Percentiles rank a stretch among this genome's conserved stretches.
These are phyloP conservation scores for Pheosia gnoma DNA, from an alignment of 2,888 invertebrate genomes.

Conservation along the genomic window DNA sequence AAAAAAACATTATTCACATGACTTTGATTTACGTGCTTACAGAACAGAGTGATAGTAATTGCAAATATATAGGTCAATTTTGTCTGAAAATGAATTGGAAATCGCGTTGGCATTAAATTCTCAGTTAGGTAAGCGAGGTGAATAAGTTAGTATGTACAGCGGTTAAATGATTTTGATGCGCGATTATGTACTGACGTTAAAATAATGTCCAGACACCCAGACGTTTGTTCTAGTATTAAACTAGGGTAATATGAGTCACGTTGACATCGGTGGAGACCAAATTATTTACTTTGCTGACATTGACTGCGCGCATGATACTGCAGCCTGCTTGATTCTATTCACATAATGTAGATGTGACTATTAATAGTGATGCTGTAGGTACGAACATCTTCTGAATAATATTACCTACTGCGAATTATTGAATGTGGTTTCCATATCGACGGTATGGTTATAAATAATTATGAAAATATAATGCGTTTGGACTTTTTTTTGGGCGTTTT, in stretches of 20 bases:
- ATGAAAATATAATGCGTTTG: neutral
- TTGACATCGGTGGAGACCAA: neutral
- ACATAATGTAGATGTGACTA: too few relatives aligned
- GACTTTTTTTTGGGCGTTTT: too few relatives aligned
- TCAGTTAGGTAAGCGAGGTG: neutral
- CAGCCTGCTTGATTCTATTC: too few relatives aligned
- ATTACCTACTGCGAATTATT: neutral
- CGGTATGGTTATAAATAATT: neutral
- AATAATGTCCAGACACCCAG: constrained; percentile 21
- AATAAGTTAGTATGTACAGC: neutral
- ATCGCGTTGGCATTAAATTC: neutral
- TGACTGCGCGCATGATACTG: neutral
- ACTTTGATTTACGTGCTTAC: constrained; percentile 34
- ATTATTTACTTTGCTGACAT: neutral
- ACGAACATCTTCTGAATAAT: neutral
- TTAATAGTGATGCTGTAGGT: too few relatives aligned
- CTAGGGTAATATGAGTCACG: constrained; percentile 29
- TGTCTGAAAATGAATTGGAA: constrained; percentile 21
- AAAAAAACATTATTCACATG: constrained; percentile 23
- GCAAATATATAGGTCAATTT: constrained; percentile 36
- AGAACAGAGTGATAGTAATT: constrained; percentile 29
- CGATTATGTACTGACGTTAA: neutral
- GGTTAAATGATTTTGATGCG: neutral
- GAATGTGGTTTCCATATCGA: neutral
- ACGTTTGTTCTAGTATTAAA: constrained; percentile 29